Base-by-base conservation (phyloP, 2,113 vertebrate species). In the Montifringilla adamsi region DNA sequence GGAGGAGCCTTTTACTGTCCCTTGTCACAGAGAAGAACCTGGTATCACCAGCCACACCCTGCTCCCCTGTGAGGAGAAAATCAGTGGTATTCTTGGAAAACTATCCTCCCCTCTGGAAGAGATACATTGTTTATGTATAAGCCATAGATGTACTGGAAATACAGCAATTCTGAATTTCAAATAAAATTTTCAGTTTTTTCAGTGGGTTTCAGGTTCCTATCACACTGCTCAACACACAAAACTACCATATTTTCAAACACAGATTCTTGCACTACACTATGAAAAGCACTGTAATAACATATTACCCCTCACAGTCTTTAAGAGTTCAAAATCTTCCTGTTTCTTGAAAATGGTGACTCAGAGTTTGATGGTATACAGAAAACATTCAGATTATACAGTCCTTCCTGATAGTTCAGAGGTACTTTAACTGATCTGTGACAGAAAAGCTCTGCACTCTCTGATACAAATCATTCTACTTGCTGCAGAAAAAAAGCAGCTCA, bases 21-120 rank as follows among this genome's bases (percentile, higher is more conserved):
- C 9, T 23, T 37, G 21, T 19, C 43, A 49, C 9, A 5, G 20
- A 47, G 19, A 59, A 78, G 27, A 67, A 43, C 14, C 9, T 35
- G 18, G 1, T 43, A 72, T 44, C 44, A 83, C 35, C 7, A 85
- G 58, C 31, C 64, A 58, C 7, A 44, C 3, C 9, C 27, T 68
- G 22, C 15, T 80, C 52, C 26, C 23, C 46, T 46, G 17, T 16
- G 43, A 69, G 0, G 0, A 58, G 6, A 6, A 80, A 74, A 58
- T 27, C 24, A 72, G 22, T 3, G 16, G 11, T 47, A 41, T 11
- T 75, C 18, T 47, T 78, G 13, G 14, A 84, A 27, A 86, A 46
- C 15, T 20, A 8, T 3, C 20, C 26, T 23, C 7, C 6, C 13
- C 14, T 68, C 21, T 12, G 19, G 22, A 78, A 59, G 19, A 64